Evolutionary conservation across 2,113 vertebrate species (phyloP).

Genomic region (Cygnus atratus): DNA sequence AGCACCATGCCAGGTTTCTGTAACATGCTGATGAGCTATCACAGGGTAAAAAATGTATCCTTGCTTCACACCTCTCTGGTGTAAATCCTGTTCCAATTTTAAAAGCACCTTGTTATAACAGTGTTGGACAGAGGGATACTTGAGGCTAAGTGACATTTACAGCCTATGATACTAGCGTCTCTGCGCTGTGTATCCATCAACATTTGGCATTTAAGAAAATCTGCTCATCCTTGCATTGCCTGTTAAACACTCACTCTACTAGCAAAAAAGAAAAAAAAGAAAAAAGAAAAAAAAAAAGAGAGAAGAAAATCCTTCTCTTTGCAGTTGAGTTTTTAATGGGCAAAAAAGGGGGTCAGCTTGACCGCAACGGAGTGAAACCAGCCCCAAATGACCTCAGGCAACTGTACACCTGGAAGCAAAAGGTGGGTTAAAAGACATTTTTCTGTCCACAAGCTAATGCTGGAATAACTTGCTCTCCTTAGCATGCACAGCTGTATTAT

Average conservation of each 20-base stretch:
- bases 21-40: conserved; percentile 58
- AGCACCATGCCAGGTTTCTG: conserved; percentile 56
- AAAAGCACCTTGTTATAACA: conserved; percentile 68
- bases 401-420: conserved; percentile 38
- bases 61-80: conserved; percentile 58
- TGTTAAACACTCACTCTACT: conserved; percentile 53
- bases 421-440: conserved; percentile 17
- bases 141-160: conserved; percentile 69
- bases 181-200: conserved; percentile 59
- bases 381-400: conserved; percentile 14
- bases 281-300: neutral
- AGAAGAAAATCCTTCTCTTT: neutral
- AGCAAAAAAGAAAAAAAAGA: neutral
- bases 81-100: conserved; percentile 62
- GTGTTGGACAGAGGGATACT: conserved; percentile 65
- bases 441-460: neutral
- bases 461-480: conserved; percentile 30
- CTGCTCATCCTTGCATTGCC: conserved; percentile 51
- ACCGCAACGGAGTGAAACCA: neutral
- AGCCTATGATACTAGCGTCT: conserved; percentile 59
- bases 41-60: neutral
- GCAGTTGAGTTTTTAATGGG: neutral
- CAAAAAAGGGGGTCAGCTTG: neutral
- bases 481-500: conserved; percentile 65
- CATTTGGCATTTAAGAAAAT: conserved; percentile 71